phyloP scores from a whole-genome alignment of 2,113 vertebrate species.

The Dicrurus megarhynchus region DNA sequence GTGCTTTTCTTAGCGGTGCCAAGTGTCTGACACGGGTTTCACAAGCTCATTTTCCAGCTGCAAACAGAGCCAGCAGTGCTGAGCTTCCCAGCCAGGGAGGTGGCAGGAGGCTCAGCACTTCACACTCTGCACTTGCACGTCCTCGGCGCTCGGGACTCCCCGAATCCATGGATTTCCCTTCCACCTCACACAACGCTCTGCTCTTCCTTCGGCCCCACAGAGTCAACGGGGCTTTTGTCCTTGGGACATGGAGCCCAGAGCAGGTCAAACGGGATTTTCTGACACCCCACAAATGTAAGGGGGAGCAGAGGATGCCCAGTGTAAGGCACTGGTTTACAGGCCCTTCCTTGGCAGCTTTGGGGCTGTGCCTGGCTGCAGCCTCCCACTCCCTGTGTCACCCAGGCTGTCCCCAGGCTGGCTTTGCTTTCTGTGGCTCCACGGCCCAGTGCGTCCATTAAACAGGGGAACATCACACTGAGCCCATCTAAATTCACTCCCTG shows the following conservation, averaged over 20 bases:
- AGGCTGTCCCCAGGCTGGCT: not conserved
- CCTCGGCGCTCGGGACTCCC: not conserved
- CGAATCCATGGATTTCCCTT: not conserved
- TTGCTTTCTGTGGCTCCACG: not conserved
- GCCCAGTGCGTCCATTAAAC: accelerated
- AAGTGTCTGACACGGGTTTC: not conserved
- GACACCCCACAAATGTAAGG: not conserved
- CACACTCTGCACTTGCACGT: accelerated
- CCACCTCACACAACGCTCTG: not conserved
- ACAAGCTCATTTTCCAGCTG: not conserved
- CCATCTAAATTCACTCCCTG: not conserved
- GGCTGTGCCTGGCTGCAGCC: not conserved
- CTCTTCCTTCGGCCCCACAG: not conserved
- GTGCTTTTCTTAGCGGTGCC: not conserved
- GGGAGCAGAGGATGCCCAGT: not conserved
- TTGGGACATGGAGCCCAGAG: not conserved
- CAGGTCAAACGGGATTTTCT: not conserved
- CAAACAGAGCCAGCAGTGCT: not conserved
- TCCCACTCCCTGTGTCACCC: accelerated
- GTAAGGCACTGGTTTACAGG: not conserved
- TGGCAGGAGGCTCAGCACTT: not conserved
- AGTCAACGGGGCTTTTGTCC: not conserved
- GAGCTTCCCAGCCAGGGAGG: not conserved
- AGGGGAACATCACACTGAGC: accelerated
- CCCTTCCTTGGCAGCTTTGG: not conserved